Percentiles rank a stretch among this genome's conserved stretches.
Conservation (phyloP, 2,113 vertebrate species). For the Embiotoca jacksoni region DNA sequence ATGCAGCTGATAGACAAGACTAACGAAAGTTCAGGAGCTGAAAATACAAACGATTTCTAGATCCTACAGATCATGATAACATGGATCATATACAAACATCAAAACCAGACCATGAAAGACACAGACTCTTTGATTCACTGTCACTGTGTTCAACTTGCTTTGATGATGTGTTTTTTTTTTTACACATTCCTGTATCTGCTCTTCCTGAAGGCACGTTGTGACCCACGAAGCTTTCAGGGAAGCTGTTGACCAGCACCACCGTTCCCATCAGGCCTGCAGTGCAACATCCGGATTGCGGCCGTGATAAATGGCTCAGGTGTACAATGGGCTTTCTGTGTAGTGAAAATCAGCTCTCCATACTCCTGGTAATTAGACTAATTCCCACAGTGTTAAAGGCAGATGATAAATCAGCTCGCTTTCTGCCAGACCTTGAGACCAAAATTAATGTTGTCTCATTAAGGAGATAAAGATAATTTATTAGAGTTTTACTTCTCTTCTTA, state of each 20-base stretch:
- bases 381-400: slow-evolving; percentile 72
- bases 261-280: slow-evolving; percentile 54
- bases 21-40: slow-evolving; percentile 19
- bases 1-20: slow-evolving; percentile 14
- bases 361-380: slow-evolving; percentile 80
- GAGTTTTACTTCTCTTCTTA: slow-evolving; percentile 67
- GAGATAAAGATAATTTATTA: slow-evolving; percentile 89
- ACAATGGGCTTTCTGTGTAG: slow-evolving; percentile 84
- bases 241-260: slow-evolving; percentile 2
- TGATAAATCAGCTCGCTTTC: slow-evolving; percentile 82
- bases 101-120: not conserved
- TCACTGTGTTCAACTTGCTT: not conserved
- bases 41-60: slow-evolving; percentile 5
- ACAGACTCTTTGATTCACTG: not conserved
- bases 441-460: slow-evolving; percentile 90
- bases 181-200: slow-evolving; percentile 1
- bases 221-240: slow-evolving; percentile 34
- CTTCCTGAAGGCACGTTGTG: slow-evolving; percentile 9
- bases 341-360: slow-evolving; percentile 62
- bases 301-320: slow-evolving; percentile 64
- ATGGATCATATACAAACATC: slow-evolving; percentile 12
- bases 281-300: not conserved
- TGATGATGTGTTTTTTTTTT: not conserved
- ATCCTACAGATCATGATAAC: slow-evolving; percentile 3
- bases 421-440: slow-evolving; percentile 87